Conservation (phyloP, 30 jellyfish, hydroid and myxozoan genomes). For the Aurelia coerulea region DNA sequence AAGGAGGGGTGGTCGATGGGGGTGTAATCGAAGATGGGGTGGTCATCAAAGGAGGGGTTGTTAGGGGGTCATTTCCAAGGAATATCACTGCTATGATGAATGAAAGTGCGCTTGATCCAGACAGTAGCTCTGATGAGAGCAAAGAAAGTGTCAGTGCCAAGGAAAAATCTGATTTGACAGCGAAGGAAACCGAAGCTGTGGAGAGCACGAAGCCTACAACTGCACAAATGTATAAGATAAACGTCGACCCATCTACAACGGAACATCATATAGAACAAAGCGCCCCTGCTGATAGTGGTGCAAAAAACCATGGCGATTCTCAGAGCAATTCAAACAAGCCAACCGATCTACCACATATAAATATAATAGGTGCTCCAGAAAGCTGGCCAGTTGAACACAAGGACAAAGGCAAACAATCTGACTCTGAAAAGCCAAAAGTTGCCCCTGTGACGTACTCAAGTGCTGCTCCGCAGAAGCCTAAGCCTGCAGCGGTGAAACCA, state of each 20-base stretch:
- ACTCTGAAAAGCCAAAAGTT: constrained; percentile 24
- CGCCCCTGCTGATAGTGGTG: not conserved
- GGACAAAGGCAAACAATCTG: constrained; percentile 47
- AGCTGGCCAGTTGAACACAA: constrained; percentile 80
- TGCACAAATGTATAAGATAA: constrained; percentile 50
- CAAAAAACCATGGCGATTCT: constrained; percentile 14
- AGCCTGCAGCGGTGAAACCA: constrained; percentile 24
- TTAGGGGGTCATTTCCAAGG: constrained; percentile 65
- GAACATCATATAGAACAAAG: constrained; percentile 45
- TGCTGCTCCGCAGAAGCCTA: constrained; percentile 36
- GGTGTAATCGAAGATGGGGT: constrained; percentile 97
- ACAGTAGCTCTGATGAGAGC: not conserved
- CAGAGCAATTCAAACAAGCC: constrained; percentile 7
- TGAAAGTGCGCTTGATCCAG: not conserved
- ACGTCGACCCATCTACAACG: constrained; percentile 33
- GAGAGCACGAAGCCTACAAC: constrained; percentile 13
- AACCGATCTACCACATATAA: constrained; percentile 25
- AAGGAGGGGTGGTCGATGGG: constrained; percentile 94
- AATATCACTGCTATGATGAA: constrained; percentile 18
- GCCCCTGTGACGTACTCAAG: constrained; percentile 65
- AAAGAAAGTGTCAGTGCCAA: not conserved
- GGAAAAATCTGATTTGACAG: not conserved
- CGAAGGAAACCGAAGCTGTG: not conserved
- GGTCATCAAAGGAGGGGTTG: constrained; percentile 89
- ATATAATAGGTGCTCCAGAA: constrained; percentile 80